These are phyloP conservation scores for Microcaecilia unicolor DNA, from an alignment of 2,797 vertebrate genomes.

Conservation along the genomic window DNA sequence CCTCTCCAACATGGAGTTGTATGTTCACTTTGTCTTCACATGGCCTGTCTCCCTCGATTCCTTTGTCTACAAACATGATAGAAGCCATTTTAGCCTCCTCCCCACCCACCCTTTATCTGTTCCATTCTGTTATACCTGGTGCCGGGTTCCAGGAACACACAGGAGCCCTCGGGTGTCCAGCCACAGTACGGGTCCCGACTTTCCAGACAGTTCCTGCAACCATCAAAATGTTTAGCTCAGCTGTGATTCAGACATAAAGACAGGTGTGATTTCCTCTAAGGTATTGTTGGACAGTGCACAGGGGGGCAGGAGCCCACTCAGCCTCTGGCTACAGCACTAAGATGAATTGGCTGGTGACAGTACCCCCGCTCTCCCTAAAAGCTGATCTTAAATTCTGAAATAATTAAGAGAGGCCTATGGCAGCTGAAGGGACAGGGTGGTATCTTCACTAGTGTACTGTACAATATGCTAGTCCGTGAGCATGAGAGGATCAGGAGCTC, in stretches of 20 bases:
- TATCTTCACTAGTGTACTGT: too few relatives aligned
- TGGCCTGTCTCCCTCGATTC: not conserved
- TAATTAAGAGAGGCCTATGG: too few relatives aligned
- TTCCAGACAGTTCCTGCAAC: conserved; percentile 77
- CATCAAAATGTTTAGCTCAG: too few relatives aligned
- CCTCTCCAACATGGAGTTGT: fast-evolving
- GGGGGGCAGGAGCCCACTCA: too few relatives aligned
- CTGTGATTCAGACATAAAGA: not conserved
- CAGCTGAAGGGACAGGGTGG: too few relatives aligned
- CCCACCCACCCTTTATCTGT: not conserved
- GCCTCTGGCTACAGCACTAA: too few relatives aligned
- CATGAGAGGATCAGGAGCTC: too few relatives aligned
- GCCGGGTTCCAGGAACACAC: conserved; percentile 75
- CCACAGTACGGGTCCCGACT: conserved; percentile 92
- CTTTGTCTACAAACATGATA: fast-evolving
- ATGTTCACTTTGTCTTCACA: not conserved
- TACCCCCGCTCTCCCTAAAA: too few relatives aligned
- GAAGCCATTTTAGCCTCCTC: fast-evolving
- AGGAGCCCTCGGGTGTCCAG: conserved; percentile 83
- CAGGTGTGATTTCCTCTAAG: fast-evolving
- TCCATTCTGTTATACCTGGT: conserved; percentile 60
- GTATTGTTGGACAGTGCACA: too few relatives aligned
- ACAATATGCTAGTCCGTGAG: too few relatives aligned
- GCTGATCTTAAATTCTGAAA: too few relatives aligned
- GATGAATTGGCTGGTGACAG: too few relatives aligned